Evolutionary conservation across 2,797 vertebrate genomes (phyloP).

Genomic region (Aeoliscus strigatus): DNA sequence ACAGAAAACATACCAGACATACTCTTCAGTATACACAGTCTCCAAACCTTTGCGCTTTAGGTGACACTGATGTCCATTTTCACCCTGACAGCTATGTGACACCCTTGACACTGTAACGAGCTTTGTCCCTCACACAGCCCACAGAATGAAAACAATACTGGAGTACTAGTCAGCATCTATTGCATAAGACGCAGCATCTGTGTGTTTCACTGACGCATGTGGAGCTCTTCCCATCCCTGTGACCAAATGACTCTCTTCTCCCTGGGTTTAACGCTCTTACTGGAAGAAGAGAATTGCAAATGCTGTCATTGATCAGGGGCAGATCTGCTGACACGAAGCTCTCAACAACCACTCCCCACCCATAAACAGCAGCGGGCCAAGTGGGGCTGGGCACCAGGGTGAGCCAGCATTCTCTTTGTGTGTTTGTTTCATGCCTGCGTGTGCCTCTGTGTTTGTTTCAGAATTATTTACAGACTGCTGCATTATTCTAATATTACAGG

Average conservation of each 20-base stretch:
- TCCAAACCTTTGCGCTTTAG: neutral
- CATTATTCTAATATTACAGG: too few species aligned
- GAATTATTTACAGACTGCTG: slow-evolving; percentile 6
- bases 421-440: slow-evolving; percentile 18
- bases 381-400: slow-evolving; percentile 51
- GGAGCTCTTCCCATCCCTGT: slow-evolving; percentile 35
- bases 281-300: slow-evolving; percentile 75
- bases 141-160: slow-evolving; percentile 2
- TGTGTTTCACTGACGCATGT: slow-evolving; percentile 30
- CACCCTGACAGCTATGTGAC: neutral
- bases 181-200: slow-evolving; percentile 11
- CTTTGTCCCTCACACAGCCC: neutral
- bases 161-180: slow-evolving; percentile 8
- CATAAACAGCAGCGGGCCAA: slow-evolving; percentile 63
- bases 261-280: slow-evolving; percentile 72
- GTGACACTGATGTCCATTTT: slow-evolving; percentile 8
- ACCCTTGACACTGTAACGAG: neutral
- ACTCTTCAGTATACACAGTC: slow-evolving; percentile 1
- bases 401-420: slow-evolving; percentile 33
- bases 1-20: slow-evolving; percentile 10
- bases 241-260: slow-evolving; percentile 56
- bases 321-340: slow-evolving; percentile 75
- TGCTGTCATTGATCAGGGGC: slow-evolving; percentile 75
- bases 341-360: slow-evolving; percentile 69
- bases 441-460: slow-evolving; percentile 10